Conservation (phyloP, 2,113 vertebrate genomes). For the Vidua chalybeata region DNA sequence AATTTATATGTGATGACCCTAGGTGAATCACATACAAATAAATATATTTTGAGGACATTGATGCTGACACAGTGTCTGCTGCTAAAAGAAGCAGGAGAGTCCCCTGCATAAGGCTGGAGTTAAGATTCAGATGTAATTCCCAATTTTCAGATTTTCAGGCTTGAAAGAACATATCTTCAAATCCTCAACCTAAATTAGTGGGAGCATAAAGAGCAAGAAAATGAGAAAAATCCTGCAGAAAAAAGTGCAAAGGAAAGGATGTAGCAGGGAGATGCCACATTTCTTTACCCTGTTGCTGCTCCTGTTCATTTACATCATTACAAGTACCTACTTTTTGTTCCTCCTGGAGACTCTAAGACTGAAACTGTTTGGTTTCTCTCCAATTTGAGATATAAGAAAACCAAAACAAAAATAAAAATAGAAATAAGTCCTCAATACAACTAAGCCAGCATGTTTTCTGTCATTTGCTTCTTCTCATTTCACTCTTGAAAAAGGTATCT, state of each 20-base stretch:
- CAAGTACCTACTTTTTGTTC: not conserved
- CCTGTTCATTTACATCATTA: accelerated
- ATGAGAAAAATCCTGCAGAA: not conserved
- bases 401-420: not conserved
- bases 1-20: not conserved
- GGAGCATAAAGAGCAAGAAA: not conserved
- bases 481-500: not conserved
- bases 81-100: not conserved
- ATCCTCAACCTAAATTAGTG: not conserved
- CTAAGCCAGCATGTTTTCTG: not conserved
- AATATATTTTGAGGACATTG: not conserved
- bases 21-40: not conserved
- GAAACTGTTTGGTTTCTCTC: not conserved
- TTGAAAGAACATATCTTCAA: not conserved
- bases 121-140: not conserved
- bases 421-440: not conserved
- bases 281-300: not conserved
- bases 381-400: not conserved
- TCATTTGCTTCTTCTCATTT: accelerated
- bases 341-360: not conserved
- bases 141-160: not conserved
- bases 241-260: not conserved
- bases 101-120: not conserved
- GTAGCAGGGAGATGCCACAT: not conserved
- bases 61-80: not conserved